Evolutionary conservation across 2,113 vertebrate species (phyloP), one percentile per base, ranked within the genome.

Genomic region (Hippocampus comes): DNA sequence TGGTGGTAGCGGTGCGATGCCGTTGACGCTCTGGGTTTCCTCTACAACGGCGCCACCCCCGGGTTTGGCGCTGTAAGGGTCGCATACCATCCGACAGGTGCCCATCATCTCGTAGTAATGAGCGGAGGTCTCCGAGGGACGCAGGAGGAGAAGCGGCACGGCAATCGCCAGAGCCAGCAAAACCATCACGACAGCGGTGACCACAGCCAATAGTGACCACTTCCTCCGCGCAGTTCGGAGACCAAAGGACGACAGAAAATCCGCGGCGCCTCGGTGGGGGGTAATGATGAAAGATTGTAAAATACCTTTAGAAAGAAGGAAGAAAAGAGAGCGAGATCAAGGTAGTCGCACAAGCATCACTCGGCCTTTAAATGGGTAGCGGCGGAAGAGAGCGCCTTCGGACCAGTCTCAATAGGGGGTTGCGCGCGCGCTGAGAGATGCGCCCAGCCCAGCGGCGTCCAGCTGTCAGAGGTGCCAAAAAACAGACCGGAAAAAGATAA

Each of bases 101-200:
- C 95, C 95, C 93, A 96, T 92, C 95, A 96, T 96, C 90, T 96
- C 95, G 71, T 95, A 96, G 79, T 96, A 94, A 80, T 94, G 94
- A 41, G 92, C 94, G 2, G 89, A 89, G 55, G 92, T 83, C 18
- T 90, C 89, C 1, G 93, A 82, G 79, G 90, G 84, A 65, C 86
- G 86, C 15, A 90, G 80, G 87, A 95, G 88, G 46, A 92, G 87
- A 38, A 94, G 43, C 9, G 94, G 93, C 64, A 95, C 78, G 0
- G 91, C 92, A 5, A 95, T 86, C 51, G 92, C 88, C 80, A 95
- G 82, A 70, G 89, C 88, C 73, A 95, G 87, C 57, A 95, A 76
- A 21, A 90, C 90, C 93, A 94, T 95, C 87, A 90, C 91, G 80
- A 91, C 89, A 74, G 89, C 89, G 67, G 91, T 83, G 82, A 93